phyloP scores from a whole-genome alignment of 2,888 invertebrate genomes.

The Limnephilus marmoratus region DNA sequence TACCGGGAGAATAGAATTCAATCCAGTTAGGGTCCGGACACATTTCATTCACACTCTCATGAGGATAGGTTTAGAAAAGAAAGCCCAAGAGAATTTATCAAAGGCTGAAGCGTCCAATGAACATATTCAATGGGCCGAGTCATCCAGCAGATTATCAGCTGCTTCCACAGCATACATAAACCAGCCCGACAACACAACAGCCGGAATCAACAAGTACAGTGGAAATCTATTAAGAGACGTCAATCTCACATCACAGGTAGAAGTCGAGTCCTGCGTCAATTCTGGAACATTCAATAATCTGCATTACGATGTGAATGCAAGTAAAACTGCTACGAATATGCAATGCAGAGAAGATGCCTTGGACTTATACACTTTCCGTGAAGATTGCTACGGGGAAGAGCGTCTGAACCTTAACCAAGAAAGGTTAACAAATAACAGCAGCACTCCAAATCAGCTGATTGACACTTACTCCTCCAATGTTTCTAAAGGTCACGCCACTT shows the following conservation, averaged over 20 bases:
- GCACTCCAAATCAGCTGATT: constrained; percentile 68
- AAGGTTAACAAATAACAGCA: constrained; percentile 69
- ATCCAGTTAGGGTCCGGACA: constrained; percentile 95
- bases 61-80: constrained; percentile 93
- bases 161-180: constrained; percentile 72
- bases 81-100: constrained; percentile 80
- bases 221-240: constrained; percentile 76
- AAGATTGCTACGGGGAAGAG: constrained; percentile 79
- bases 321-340: constrained; percentile 68
- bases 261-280: constrained; percentile 81
- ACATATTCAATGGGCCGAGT: constrained; percentile 75
- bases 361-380: constrained; percentile 79
- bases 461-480: constrained; percentile 74
- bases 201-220: constrained; percentile 69
- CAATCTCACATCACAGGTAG: constrained; percentile 77
- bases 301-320: constrained; percentile 78
- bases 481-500: constrained; percentile 67
- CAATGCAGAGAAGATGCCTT: constrained; percentile 78
- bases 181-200: constrained; percentile 70
- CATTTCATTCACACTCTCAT: constrained; percentile 98
- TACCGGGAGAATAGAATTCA: constrained; percentile 96
- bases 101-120: constrained; percentile 72
- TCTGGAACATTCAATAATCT: constrained; percentile 82
- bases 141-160: constrained; percentile 70
- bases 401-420: constrained; percentile 69